Conservation (phyloP, 2,888 invertebrate species). For the Steinernema hermaphroditum region DNA sequence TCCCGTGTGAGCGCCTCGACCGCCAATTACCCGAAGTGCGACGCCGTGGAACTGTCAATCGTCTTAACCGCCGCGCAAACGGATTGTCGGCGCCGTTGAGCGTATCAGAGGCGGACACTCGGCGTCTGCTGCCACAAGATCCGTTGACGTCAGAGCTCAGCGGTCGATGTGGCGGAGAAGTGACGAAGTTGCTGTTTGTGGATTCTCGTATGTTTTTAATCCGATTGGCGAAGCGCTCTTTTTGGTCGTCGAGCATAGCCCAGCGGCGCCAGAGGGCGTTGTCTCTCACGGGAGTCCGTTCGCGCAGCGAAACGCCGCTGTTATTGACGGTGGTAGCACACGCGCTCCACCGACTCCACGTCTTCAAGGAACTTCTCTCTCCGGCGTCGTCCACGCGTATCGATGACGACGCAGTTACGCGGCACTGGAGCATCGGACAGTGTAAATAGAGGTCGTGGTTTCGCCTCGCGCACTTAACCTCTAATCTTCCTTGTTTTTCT, state of each 20-base stretch:
- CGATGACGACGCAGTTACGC: background rate
- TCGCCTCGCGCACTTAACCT: too few relatives aligned
- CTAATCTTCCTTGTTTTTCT: too few relatives aligned
- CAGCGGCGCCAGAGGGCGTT: too few relatives aligned
- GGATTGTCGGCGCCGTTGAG: background rate
- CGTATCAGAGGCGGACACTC: background rate
- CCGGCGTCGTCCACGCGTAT: background rate
- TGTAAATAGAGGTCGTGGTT: too few relatives aligned
- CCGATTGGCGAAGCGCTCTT: too few relatives aligned
- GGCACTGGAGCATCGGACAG: too few relatives aligned
- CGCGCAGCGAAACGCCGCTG: background rate
- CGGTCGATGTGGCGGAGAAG: too few relatives aligned
- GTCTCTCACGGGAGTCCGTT: too few relatives aligned
- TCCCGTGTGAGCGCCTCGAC: background rate
- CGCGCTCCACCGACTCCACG: constrained; percentile 5
- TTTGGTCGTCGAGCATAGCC: too few relatives aligned
- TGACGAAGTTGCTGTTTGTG: too few relatives aligned
- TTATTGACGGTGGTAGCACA: constrained; percentile 4
- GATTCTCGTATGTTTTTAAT: too few relatives aligned
- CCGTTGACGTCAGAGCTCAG: background rate
- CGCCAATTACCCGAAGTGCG: background rate
- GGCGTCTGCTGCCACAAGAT: background rate
- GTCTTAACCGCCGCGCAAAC: background rate
- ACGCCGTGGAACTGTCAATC: background rate
- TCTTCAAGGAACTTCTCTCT: constrained; percentile 12